Evolutionary conservation across 2,797 vertebrate genomes (phyloP), one percentile per base, ranked within the genome.

Genomic region (Coregonus sp.): DNA sequence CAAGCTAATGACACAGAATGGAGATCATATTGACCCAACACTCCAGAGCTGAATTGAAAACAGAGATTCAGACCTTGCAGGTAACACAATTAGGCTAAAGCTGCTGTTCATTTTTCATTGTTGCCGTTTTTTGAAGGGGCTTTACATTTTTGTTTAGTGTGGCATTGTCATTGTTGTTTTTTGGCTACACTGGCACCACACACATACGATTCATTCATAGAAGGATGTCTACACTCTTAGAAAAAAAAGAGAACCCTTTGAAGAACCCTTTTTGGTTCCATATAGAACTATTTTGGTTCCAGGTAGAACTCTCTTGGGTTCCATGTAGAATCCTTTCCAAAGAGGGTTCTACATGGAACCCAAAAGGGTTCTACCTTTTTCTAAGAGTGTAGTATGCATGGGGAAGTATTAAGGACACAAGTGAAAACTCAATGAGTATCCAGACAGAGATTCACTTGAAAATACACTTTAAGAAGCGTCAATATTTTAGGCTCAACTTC

Each of bases 11-110:
- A 87, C 86, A 85, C 88, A 88, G 76, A 90, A 79, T 87, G 76
- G 40, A 90, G 87, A 80, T 84, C 80, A 74, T 90, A 93, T 94
- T 91, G 90, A 92, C 92, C 86, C 81, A 80, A 81, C 89, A 84
- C 85, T 87, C 90, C 76, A 79, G 80, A 78, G 88, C 84, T 75
- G 79, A 88, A 87, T 87, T 82, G 86, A 91, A 88, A 88, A 89
- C 84, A 86, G 72, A 59, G 40, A 79, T 78, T 69, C 85, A 82
- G 80, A 83, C 77, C 51, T 20, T 29, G 80, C 79, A 59, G 72
- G 74, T 73, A 73, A 83, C 85, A 90, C 79, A 86, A 85, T 89
- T 87, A 86, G 75, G 20, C n/a, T 61, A 25, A 20, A 80, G 81
- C 88, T 80, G 81, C 85, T 80, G 81, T 83, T 86, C 77, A 84